Evolutionary conservation across 2,888 invertebrate species (phyloP), one percentile per base, ranked within the genome.

Genomic region (Drosophila cognata): DNA sequence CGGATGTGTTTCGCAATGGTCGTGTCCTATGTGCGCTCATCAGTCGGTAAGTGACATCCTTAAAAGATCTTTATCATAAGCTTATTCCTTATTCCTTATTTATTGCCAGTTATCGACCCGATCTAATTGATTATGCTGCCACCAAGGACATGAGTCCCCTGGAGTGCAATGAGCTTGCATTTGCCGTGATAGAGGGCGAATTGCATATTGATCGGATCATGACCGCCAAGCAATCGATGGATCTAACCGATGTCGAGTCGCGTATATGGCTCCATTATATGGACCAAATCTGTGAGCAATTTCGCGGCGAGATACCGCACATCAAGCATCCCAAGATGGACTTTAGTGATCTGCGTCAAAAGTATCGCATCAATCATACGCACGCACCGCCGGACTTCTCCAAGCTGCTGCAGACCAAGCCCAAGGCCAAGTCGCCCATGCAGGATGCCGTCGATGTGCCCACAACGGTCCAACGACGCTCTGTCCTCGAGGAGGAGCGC

Each of bases 271-370:
- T 98, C 25, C 95, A 96, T 61, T 99, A 98, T 92, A 94, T 99
- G 73, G 96, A 97, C 57, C 97, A 98, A 92, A 96, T 99, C 75
- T 98, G 98, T 93, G 96, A 97, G 92, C 96, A 96, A 63, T 98
- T 99, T 94, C 96, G 97, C 86, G 97, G 98, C 53, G 98, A 98
- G 93, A 97, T 98, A 87, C 98, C 98, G 8, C 96, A 96, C 88
- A 95, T 96, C 69, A 96, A 96, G 91, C 96, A 96, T 93, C 95
- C 95, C 6, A 96, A 96, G 94, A 93, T 96, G 94, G 94, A 94
- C 80, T 93, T 94, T 43, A 89, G 92, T 25, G 93, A 93, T 66
- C 77, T 93, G 70, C 91, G 92, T 4, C 93, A 93, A 51, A 93
- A 93, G 70, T 91, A 92, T 77, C 85, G 92, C 68, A 88, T 80